phyloP scores from a whole-genome alignment of 2,888 invertebrate genomes.

The Thysanoteuthis rhombus region DNA sequence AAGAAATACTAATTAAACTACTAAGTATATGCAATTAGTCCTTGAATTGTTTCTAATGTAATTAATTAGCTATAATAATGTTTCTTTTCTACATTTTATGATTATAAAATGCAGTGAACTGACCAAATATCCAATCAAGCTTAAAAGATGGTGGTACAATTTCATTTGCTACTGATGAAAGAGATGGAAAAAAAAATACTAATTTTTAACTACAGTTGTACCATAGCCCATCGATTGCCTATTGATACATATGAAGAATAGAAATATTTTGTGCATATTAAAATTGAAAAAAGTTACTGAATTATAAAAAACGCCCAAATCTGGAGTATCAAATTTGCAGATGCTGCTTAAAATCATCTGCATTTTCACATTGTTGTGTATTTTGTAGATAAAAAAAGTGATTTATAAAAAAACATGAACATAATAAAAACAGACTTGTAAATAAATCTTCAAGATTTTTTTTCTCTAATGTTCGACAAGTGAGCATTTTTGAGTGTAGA shows the following conservation, averaged over 20 bases:
- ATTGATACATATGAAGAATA: not conserved
- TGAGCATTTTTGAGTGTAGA: constrained; percentile 12
- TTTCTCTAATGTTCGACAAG: not conserved
- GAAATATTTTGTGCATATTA: not conserved
- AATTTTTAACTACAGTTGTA: not conserved
- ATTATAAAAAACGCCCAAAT: not conserved
- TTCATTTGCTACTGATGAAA: not conserved
- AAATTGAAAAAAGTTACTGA: not conserved
- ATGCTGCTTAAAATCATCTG: not conserved
- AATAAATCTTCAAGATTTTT: not conserved
- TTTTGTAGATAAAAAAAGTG: not conserved
- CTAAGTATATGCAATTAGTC: not conserved
- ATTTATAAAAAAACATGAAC: not conserved
- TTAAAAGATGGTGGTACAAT: not conserved
- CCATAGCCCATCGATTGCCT: not conserved
- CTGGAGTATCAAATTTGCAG: not conserved
- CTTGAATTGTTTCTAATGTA: not conserved
- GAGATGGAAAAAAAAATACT: not conserved
- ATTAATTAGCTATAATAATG: not conserved
- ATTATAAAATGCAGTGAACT: not conserved
- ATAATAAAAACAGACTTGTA: not conserved
- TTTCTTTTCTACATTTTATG: no score
- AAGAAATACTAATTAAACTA: not conserved
- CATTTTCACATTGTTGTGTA: not conserved
- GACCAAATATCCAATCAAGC: not conserved